Base-by-base conservation (phyloP, 2,888 invertebrate genomes). In the Phortica magna region DNA sequence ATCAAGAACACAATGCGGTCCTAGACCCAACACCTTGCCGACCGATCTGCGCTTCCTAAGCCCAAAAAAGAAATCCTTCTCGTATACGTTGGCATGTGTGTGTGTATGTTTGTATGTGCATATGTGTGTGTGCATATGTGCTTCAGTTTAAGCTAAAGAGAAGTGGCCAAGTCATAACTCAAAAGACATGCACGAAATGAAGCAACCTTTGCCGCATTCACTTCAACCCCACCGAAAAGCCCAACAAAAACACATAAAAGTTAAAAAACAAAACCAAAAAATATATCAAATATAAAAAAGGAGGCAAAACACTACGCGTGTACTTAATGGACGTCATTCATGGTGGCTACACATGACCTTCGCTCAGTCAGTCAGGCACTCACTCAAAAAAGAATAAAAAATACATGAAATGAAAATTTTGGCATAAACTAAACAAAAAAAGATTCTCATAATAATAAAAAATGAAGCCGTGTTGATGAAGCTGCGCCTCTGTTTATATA, bases 131-230 rank as follows among this genome's bases (percentile, higher is more conserved):
- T 10, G 48, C 61, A 19, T 19, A 17, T 70, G 19, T n/a, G 10
- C 14, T 14, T 7, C 19, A 70, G 70, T 42, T 48, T 9, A 41
- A 42, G 19, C 43, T 43, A 42, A 79, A 76, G 72, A 82, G 79
- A 82, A 83, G 84, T 82, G 82, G 82, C 84, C 83, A 74, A 84
- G 85, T 85, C 87, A 87, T 84, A 80, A 83, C 84, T 85, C 84
- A 87, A 83, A 65, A 84, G 77, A 61, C 72, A 61, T 57, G 74
- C 74, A 53, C 67, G 74, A 70, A 55, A 14, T 55, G 31, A 31
- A 31, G 31, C 31, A 31, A 31, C 31, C 31, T 48, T 48, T 14
- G 9, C 12, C 22, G 53, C 43, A 65, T 71, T 73, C 55, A 42
- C 14, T 31, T 59, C 31, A 41, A 71, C 59, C 17, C 65, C 65